Conservation (phyloP, 2,888 invertebrate genomes). For the Ferdinandea cuprea region DNA sequence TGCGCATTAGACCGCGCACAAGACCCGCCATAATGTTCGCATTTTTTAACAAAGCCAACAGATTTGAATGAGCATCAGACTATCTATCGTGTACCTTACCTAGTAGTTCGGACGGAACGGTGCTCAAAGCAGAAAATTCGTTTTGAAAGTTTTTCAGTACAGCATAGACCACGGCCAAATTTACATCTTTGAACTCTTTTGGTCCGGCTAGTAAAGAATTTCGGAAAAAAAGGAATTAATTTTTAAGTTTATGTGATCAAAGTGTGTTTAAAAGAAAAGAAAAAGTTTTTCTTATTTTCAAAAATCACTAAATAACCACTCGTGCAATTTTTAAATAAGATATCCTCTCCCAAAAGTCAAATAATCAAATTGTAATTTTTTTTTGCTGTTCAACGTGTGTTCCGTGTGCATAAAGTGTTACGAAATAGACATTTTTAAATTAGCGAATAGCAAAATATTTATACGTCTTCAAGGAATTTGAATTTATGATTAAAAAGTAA, state of each 20-base stretch:
- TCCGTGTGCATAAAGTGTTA: slow-evolving; percentile 74
- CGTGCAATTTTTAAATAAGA: slow-evolving; percentile 7
- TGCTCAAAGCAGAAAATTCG: slow-evolving; percentile 61
- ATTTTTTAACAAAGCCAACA: slow-evolving; percentile 61
- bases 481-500: slow-evolving; percentile 52
- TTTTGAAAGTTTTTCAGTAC: slow-evolving; percentile 75
- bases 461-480: background rate
- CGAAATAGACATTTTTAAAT: slow-evolving; percentile 58
- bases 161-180: slow-evolving; percentile 76
- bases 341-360: background rate
- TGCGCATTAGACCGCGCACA: slow-evolving; percentile 61
- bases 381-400: slow-evolving; percentile 34
- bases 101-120: slow-evolving; percentile 69
- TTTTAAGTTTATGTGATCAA: background rate
- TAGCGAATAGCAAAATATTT: slow-evolving; percentile 25
- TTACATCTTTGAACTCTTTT: slow-evolving; percentile 65
- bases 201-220: slow-evolving; percentile 26
- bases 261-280: slow-evolving; percentile 21
- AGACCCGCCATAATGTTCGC: slow-evolving; percentile 49
- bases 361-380: too few relatives aligned
- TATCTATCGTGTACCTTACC: slow-evolving; percentile 61
- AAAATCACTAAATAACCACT: background rate
- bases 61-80: slow-evolving; percentile 46
- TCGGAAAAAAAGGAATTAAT: slow-evolving; percentile 36
- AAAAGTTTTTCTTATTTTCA: background rate